These are phyloP conservation scores for Portunus trituberculatus DNA, from an alignment of 1,140 invertebrate species.

Conservation along the genomic window DNA sequence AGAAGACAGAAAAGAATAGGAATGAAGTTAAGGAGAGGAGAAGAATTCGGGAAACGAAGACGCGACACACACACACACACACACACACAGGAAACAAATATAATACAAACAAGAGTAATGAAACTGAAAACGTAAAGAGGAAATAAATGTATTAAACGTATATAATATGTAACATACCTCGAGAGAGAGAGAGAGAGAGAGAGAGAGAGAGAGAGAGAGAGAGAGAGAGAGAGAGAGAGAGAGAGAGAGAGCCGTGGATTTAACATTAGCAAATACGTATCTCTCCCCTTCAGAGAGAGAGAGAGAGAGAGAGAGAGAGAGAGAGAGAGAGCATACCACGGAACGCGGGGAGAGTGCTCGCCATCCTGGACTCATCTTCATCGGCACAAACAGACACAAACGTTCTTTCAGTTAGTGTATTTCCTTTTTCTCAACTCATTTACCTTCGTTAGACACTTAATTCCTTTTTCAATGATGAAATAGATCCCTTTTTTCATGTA, in stretches of 20 bases:
- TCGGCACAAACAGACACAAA: neutral
- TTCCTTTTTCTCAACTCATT: neutral
- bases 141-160: no score
- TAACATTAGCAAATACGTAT: no score
- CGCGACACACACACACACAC: constrained; percentile 9
- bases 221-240: no score
- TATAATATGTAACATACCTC: no score
- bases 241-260: no score
- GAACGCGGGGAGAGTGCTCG: neutral
- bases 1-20: no score
- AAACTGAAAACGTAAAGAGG: neutral
- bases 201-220: neutral
- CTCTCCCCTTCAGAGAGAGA: neutral
- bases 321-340: neutral
- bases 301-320: constrained; percentile 38
- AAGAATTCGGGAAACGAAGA: neutral
- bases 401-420: neutral
- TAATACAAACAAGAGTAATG: neutral
- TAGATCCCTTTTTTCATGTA: neutral
- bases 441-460: neutral
- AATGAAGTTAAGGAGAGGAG: no score
- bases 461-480: neutral
- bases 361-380: neutral
- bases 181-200: neutral
- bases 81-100: neutral